Base-by-base conservation (phyloP, 2,888 invertebrate genomes). In the Lissocephala sabroskyi region DNA sequence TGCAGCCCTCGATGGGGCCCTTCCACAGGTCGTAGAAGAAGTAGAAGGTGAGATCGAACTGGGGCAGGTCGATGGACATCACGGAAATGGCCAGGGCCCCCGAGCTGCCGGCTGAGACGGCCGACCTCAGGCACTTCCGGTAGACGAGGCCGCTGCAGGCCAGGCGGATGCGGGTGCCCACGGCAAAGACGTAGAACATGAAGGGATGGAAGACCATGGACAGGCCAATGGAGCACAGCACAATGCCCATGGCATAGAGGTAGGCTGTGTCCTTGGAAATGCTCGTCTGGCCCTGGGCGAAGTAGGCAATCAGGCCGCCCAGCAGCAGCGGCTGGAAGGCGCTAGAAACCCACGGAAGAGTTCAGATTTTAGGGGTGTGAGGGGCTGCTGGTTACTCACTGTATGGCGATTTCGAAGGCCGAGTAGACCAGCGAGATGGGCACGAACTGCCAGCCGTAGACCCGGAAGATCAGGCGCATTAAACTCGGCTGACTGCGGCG, bases 11-110 rank as follows among this genome's bases (percentile, higher is more conserved):
- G 10, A 95, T 81, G 0, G 96, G 94, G 0, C 95, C 96, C 59
- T 96, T 91, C 95, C 96, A 96, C 35, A 96, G 86, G 82, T 94
- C 97, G 45, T 97, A 97, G 2, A 96, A 86, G 81, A 96, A 94
- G 61, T 95, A 89, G 55, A 95, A 89, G 13, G 94, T 93, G 82
- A 95, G 89, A 82, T 98, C 97, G 84, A 98, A 96, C 46, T 93
- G 89, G 74, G 93, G 93, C 58, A 98, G 95, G 83, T 98, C 98
- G 77, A 97, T 97, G 0, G 97, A 96, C 59, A 98, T 87, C 3
- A 97, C 87, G 79, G 97, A 97, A 40, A 97, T 95, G 54, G 89
- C 88, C 70, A 87, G 86, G 0, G 86, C 97, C 74, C 89, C 93
- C 84, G 86, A 90, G 3, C 91, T 92, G 30, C 96, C 85, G 0